These are phyloP conservation scores for Siniperca undulata DNA, from an alignment of 2,797 vertebrate species.

Conservation along the genomic window DNA sequence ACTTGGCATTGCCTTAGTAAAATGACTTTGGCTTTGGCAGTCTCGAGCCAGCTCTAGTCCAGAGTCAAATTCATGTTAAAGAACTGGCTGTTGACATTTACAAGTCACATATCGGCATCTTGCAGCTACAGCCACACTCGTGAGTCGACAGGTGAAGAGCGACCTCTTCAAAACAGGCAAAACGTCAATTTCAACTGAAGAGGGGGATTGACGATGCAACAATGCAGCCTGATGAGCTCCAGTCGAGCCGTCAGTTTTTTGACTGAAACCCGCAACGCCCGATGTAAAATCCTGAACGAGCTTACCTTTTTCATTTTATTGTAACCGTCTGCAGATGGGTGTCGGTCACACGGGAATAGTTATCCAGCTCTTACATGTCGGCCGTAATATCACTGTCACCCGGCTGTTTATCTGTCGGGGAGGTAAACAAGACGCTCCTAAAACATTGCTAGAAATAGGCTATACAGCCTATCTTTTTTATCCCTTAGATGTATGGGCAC, in stretches of 20 bases:
- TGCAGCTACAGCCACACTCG: conserved; percentile 25
- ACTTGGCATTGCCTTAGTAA: conserved; percentile 10
- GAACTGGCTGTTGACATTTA: conserved; percentile 45
- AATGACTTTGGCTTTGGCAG: conserved; percentile 44
- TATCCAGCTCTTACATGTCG: conserved; percentile 81
- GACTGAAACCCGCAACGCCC: conserved; percentile 70
- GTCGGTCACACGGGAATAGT: conserved; percentile 75
- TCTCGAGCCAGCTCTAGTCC: conserved; percentile 34
- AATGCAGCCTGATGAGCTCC: conserved; percentile 66
- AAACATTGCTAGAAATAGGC: conserved; percentile 31
- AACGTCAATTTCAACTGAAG: conserved; percentile 49
- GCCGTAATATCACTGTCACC: conserved; percentile 62
- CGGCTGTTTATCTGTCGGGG: conserved; percentile 54
- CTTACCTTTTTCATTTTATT: conserved; percentile 74
- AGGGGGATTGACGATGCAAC: conserved; percentile 56
- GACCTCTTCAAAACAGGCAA: conserved; percentile 31
- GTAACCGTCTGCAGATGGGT: conserved; percentile 66
- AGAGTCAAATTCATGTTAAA: conserved; percentile 12
- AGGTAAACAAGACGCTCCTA: conserved; percentile 73
- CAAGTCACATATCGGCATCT: conserved; percentile 50
- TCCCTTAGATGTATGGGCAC: conserved; percentile 40
- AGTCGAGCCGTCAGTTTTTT: conserved; percentile 42
- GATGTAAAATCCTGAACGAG: conserved; percentile 49
- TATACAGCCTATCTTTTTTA: conserved; percentile 20
- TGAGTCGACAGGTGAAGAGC: conserved; percentile 59